Percentiles rank a stretch among this genome's conserved stretches.
These are phyloP conservation scores for Epiblema foenella DNA, from an alignment of 2,888 invertebrate species.

Conservation along the genomic window DNA sequence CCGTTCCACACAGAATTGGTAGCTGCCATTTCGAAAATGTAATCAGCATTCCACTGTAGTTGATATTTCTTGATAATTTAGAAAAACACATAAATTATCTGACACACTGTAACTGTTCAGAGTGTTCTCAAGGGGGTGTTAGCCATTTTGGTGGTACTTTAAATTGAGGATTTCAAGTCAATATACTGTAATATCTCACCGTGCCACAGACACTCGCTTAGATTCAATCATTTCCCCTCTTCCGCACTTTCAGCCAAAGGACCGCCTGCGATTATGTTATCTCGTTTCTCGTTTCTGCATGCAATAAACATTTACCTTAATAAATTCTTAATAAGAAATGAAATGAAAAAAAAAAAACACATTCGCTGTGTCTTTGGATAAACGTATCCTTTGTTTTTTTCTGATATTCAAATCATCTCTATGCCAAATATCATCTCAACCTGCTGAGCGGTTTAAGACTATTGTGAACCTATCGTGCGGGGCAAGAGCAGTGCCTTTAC, in stretches of 20 bases:
- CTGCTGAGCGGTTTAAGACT: no score
- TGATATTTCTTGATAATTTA: no score
- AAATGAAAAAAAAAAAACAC: constrained; percentile 30
- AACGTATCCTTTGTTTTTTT: not conserved
- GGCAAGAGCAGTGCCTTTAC: no score
- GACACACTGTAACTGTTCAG: no score
- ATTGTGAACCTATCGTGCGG: no score
- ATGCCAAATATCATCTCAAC: not conserved
- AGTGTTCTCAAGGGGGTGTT: no score
- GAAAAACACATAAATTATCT: no score
- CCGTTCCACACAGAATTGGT: not conserved
- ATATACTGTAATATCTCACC: constrained; percentile 1
- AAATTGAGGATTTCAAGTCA: not conserved
- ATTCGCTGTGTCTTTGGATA: constrained; percentile 9
- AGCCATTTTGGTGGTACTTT: no score
- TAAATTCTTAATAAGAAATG: constrained; percentile 41
- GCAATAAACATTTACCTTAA: constrained; percentile 36
- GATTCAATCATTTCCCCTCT: constrained; percentile 43
- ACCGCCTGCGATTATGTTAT: constrained; percentile 45
- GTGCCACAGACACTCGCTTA: constrained; percentile 22
- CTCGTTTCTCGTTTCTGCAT: constrained; percentile 43
- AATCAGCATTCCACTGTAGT: not conserved
- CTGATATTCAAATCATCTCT: not conserved
- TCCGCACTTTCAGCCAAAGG: constrained; percentile 33
- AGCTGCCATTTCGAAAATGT: not conserved